Percentiles rank a stretch among this genome's conserved stretches.
phyloP scores from a whole-genome alignment of 2,888 invertebrate genomes.

The Agriopis aurantiaria region DNA sequence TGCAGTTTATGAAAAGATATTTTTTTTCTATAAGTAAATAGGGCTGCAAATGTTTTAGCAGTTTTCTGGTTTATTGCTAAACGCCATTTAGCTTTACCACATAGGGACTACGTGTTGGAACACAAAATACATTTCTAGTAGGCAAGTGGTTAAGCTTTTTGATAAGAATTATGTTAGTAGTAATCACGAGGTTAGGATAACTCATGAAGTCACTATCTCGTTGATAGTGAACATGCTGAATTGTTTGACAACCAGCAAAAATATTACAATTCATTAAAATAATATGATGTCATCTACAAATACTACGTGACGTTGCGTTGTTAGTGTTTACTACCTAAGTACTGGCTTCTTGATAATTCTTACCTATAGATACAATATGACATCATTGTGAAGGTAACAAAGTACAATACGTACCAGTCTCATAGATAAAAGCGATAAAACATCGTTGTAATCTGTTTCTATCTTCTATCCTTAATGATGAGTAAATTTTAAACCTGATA shows the following conservation, averaged over 20 bases:
- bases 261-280: slow-evolving; percentile 2
- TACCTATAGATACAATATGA: background rate
- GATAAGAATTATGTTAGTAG: background rate
- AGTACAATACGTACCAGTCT: background rate
- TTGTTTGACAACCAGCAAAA: background rate
- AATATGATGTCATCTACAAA: background rate
- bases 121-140: background rate
- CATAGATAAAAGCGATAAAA: no score
- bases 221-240: slow-evolving; percentile 4
- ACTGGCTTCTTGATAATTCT: background rate
- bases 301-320: background rate
- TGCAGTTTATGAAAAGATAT: no score
- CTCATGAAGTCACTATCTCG: background rate
- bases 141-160: background rate
- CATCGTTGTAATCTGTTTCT: no score
- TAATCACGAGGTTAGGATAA: no score
- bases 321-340: background rate
- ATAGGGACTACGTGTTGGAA: background rate
- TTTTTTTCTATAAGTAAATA: no score
- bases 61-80: no score
- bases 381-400: background rate
- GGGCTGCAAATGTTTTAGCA: no score
- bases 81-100: no score
- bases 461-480: no score
- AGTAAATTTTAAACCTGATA: background rate